Base-by-base conservation (phyloP, 1,140 invertebrate genomes). In the Telenomus remus region DNA sequence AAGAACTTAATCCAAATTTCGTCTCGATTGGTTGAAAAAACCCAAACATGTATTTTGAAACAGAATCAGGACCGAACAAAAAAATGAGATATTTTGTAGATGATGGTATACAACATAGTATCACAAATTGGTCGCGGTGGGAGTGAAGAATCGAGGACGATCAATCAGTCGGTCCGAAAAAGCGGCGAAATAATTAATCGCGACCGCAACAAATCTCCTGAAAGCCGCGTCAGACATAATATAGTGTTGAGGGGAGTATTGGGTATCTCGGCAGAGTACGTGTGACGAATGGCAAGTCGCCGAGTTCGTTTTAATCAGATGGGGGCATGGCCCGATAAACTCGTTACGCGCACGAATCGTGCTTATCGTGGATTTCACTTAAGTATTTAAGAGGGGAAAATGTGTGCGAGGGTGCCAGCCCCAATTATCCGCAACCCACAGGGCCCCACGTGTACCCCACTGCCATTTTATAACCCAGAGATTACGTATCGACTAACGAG, bases 321-420 rank as follows among this genome's bases (percentile, higher is more conserved):
- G 64, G 65, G 65, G 64, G 46, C 50, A 72, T 59, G 61, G 54
- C 72, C 64, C 81, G 83, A 86, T 86, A 85, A 86, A 85, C 86
- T 87, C 84, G 85, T 86, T 86, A 87, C 81, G 85, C 78, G 79
- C 68, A 75, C 78, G 81, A 82, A 84, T 85, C 82, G 79, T 82
- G 84, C 84, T 87, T 85, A 85, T 87, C 84, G 79, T 81, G 84
- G 81, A 85, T 86, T 87, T 87, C 85, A 87, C 85, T 87, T 86
- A 86, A 81, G 82, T 80, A 82, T 82, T 85, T 85, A 85, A 82
- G 81, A 27, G 19, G 19, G 19, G 19, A 27, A 27, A 27, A 27
- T 27, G 19, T 27, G 19, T 27, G 19, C 73, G 64, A 70, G 76
- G 79, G 55, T 70, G 69, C 46, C 53, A 51, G 60, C 66, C 61